phyloP scores from a whole-genome alignment of 2,113 vertebrate genomes.

The Rhea americana region DNA sequence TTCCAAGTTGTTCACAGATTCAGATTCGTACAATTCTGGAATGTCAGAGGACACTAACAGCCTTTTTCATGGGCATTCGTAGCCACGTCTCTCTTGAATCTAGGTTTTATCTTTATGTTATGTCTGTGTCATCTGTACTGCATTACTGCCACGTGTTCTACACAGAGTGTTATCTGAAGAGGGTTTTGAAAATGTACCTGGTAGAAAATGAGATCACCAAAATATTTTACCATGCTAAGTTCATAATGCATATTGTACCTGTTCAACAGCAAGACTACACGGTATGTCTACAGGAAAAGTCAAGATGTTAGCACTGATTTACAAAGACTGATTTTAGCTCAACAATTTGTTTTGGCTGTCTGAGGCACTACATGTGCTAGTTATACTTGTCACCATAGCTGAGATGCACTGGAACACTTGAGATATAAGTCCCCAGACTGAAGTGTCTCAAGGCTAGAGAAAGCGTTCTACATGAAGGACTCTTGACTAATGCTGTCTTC shows the following conservation, averaged over 20 bases:
- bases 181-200: slow-evolving; percentile 27
- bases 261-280: not conserved
- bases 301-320: not conserved
- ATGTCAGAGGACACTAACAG: slow-evolving; percentile 30
- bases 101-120: slow-evolving; percentile 47
- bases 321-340: not conserved
- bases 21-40: slow-evolving; percentile 35
- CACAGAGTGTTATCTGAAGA: slow-evolving; percentile 2
- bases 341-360: not conserved
- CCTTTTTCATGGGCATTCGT: slow-evolving; percentile 8
- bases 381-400: not conserved
- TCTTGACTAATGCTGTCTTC: not conserved
- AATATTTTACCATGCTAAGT: not conserved
- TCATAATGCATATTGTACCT: not conserved
- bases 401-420: not conserved
- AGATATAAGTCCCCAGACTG: not conserved
- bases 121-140: slow-evolving; percentile 41
- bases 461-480: fast-evolving
- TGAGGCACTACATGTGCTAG: not conserved
- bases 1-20: not conserved
- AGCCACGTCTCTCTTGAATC: slow-evolving; percentile 27
- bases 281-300: not conserved
- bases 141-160: slow-evolving; percentile 41
- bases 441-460: not conserved
- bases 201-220: slow-evolving; percentile 27